Conservation (phyloP, 2,113 vertebrate genomes). For the Diadophis punctatus region DNA sequence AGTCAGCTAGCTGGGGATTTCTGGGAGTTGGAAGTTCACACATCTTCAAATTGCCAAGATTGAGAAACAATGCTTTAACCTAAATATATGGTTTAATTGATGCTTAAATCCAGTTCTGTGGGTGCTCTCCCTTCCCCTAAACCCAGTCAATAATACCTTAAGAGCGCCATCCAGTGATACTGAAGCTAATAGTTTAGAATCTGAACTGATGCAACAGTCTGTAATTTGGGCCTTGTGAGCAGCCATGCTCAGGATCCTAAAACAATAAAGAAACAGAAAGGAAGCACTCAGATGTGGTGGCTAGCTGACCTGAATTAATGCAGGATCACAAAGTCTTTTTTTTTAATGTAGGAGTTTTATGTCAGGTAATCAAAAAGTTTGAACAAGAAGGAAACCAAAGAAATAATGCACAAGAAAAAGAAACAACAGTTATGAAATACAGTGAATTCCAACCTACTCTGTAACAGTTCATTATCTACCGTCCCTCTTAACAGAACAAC, state of each 20-base stretch:
- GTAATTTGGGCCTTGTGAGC: conserved; percentile 78
- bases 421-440: not conserved
- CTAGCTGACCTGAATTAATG: not conserved
- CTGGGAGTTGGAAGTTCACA: too few species aligned
- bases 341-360: not conserved
- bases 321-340: not conserved
- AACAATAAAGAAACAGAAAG: not conserved
- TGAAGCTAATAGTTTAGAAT: conserved; percentile 74
- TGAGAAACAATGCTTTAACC: not conserved
- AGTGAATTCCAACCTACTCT: not conserved
- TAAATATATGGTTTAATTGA: not conserved
- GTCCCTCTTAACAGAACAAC: not conserved
- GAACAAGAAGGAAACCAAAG: not conserved
- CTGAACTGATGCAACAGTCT: conserved; percentile 71
- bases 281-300: too few species aligned
- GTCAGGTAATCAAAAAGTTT: not conserved
- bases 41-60: too few species aligned
- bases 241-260: conserved; percentile 69
- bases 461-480: not conserved
- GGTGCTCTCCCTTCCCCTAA: not conserved
- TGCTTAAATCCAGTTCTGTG: not conserved
- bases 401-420: not conserved
- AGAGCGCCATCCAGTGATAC: conserved; percentile 78
- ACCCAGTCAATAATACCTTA: conserved; percentile 67
- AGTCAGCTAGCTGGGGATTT: too few species aligned